phyloP scores from a whole-genome alignment of 2,888 invertebrate species.

The Hedya salicella region DNA sequence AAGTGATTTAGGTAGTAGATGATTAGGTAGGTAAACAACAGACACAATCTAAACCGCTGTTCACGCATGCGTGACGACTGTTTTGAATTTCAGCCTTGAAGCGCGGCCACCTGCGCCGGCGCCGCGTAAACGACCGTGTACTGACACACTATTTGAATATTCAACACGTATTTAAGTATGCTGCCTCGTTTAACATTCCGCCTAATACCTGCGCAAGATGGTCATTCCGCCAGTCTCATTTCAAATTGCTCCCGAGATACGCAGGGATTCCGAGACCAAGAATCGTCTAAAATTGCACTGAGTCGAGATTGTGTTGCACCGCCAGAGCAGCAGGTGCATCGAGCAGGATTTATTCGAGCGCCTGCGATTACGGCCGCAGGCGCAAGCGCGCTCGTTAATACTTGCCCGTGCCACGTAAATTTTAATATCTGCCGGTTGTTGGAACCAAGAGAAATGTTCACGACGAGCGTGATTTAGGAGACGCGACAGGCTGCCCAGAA shows the following conservation, averaged over 20 bases:
- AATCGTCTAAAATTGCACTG: constrained; percentile 52
- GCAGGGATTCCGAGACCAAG: constrained; percentile 26
- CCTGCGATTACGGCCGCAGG: constrained; percentile 71
- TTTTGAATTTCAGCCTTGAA: constrained; percentile 86
- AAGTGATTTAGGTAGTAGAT: constrained; percentile 10
- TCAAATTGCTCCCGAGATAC: constrained; percentile 20
- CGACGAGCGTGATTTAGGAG: constrained; percentile 81
- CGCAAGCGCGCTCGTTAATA: constrained; percentile 81
- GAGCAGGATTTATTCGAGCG: constrained; percentile 80
- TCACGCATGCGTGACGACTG: constrained; percentile 83
- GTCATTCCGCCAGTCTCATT: constrained; percentile 62
- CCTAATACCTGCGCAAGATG: constrained; percentile 77
- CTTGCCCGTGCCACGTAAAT: constrained; percentile 83
- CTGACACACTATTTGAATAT: constrained; percentile 83
- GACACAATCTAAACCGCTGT: constrained; percentile 70
- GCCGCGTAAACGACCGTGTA: constrained; percentile 86
- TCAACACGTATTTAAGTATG: constrained; percentile 77
- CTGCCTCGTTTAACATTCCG: constrained; percentile 77
- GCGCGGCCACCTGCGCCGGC: constrained; percentile 87
- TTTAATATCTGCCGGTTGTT: constrained; percentile 84
- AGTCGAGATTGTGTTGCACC: constrained; percentile 49
- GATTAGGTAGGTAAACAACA: constrained; percentile 47
- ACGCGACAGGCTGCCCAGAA: constrained; percentile 65
- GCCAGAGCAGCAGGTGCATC: constrained; percentile 76
- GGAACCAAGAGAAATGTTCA: constrained; percentile 77